Evolutionary conservation across 1,140 invertebrate species (phyloP).

Genomic region (Saccostrea glomerata): DNA sequence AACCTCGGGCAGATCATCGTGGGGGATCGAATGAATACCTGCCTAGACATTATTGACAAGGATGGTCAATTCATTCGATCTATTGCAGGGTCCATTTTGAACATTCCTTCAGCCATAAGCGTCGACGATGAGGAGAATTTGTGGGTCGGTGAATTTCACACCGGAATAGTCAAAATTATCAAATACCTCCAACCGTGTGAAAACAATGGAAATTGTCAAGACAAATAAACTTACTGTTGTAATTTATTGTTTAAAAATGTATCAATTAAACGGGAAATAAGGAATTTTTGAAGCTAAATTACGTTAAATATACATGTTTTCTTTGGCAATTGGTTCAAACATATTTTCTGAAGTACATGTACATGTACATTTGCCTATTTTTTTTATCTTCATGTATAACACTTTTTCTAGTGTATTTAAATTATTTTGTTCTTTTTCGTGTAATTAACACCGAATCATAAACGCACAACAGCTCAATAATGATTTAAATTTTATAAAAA

Average conservation of each 20-base stretch:
- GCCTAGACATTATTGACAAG: not conserved
- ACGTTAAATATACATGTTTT: too few relatives aligned
- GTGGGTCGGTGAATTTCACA: constrained; percentile 19
- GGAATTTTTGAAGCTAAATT: too few relatives aligned
- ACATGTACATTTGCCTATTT: too few relatives aligned
- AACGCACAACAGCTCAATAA: too few relatives aligned
- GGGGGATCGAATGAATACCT: constrained; percentile 9
- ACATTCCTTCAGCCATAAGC: constrained; percentile 4
- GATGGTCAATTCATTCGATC: constrained; percentile 7
- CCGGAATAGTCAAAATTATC: not conserved
- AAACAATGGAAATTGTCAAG: not conserved
- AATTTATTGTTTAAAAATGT: not conserved
- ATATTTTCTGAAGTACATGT: too few relatives aligned
- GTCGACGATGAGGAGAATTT: constrained; percentile 19
- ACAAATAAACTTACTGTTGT: not conserved
- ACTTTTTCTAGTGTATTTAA: too few relatives aligned
- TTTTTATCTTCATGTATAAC: too few relatives aligned
- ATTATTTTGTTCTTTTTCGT: too few relatives aligned
- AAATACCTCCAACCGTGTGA: not conserved
- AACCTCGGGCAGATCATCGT: not conserved
- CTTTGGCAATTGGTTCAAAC: too few relatives aligned
- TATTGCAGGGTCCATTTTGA: not conserved
- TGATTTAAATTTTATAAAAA: too few relatives aligned
- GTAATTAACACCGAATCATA: too few relatives aligned
- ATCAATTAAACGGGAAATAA: too few relatives aligned